Evolutionary conservation across 2,797 vertebrate species (phyloP), one percentile per base, ranked within the genome.

Genomic region (Tinamus major): DNA sequence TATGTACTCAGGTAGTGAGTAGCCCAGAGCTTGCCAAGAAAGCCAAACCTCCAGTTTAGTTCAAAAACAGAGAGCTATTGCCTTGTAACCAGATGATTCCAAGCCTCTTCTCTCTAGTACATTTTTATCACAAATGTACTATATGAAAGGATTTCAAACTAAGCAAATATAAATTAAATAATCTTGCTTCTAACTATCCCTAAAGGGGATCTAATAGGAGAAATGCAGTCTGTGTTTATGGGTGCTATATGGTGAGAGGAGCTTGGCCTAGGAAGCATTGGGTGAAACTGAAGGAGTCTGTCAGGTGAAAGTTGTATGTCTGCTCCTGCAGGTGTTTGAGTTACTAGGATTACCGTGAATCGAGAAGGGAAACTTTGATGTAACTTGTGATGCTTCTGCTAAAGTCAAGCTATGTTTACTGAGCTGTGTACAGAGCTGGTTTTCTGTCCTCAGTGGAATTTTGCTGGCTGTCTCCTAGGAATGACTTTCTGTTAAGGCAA

Each of bases 381-480:
- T 39, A 76, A 51, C 23, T 80, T 64, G 6, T 41, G n/a, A 39
- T 63, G 29, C 6, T 83, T 79, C 72, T 90, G 65, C 78, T 93
- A 71, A 92, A 81, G 51, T 75, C 74, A 72, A 58, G 20, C 62
- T 71, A 29, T 81, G n/a, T 92, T 92, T 87, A 91, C 41, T 71
- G 65, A 92, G 14, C 48, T 93, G 42, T 75, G 62, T 93, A 65
- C 61, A 90, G 53, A 85, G 58, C 44, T 65, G 49, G 15, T 93
- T 90, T 80, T 49, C 55, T 80, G 16, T 69, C 37, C 29, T 53
- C 19, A 13, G n/a, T 89, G 90, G 68, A 89, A 92, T 87, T 64
- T 42, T 41, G 10, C 41, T 84, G 20, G 20, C 55, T 93, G 8
- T 85, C 42, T 89, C 67, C 35, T 58, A 78, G 55, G 76, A 85